Evolutionary conservation across 2,797 vertebrate species (phyloP).

Genomic region (Argentina silus): DNA sequence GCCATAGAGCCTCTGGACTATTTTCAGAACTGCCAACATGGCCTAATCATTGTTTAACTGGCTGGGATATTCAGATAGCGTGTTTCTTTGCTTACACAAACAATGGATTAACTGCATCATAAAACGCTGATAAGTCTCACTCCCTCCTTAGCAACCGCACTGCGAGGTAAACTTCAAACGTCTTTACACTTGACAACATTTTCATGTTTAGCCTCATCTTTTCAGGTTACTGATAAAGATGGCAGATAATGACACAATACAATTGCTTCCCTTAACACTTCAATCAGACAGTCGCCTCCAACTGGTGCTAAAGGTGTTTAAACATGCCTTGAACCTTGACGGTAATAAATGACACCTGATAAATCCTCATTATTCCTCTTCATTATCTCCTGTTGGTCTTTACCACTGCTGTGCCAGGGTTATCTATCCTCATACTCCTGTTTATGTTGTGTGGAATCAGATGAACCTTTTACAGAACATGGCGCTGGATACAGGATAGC

Average conservation of each 20-base stretch:
- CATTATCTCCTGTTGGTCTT: background rate
- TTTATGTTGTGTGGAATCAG: background rate
- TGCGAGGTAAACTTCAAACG: background rate
- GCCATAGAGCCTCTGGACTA: background rate
- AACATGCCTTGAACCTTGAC: constrained; percentile 27
- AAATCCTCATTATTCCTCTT: constrained; percentile 8
- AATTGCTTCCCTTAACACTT: constrained; percentile 13
- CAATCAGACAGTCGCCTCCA: constrained; percentile 1
- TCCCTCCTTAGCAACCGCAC: background rate
- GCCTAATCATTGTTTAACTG: background rate
- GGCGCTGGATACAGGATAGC: background rate
- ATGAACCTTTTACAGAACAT: constrained; percentile 1
- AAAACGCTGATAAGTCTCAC: constrained; percentile 27
- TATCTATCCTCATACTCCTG: background rate
- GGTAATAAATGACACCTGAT: constrained; percentile 12
- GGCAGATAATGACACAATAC: background rate
- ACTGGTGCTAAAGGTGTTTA: constrained; percentile 4
- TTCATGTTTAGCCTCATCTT: constrained; percentile 5
- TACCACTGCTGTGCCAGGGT: background rate
- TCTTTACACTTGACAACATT: background rate
- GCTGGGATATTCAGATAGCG: background rate
- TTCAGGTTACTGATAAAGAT: constrained; percentile 7
- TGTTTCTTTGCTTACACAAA: background rate
- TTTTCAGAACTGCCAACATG: background rate
- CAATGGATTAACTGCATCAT: constrained; percentile 11